Conservation (phyloP, 2,888 invertebrate species). For the Alloscopus bannaensis region DNA sequence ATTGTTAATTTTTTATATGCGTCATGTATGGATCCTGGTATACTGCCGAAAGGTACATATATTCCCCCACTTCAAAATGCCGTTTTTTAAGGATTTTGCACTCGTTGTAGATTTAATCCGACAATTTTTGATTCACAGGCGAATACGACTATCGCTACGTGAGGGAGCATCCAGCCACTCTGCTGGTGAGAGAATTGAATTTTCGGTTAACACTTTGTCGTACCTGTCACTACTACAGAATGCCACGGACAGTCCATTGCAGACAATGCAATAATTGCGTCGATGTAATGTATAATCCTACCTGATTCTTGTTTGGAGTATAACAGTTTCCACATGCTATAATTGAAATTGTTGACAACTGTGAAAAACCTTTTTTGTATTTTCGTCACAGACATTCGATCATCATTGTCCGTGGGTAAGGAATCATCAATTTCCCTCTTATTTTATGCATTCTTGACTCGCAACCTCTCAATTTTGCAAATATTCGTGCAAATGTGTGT, state of each 20-base stretch:
- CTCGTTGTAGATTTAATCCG: not conserved
- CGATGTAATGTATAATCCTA: conserved; percentile 20
- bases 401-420: conserved; percentile 50
- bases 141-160: not conserved
- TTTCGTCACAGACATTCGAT: conserved; percentile 32
- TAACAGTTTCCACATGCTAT: not conserved
- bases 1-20: conserved; percentile 31
- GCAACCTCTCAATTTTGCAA: no score
- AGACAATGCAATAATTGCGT: conserved; percentile 42
- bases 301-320: not conserved
- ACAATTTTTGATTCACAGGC: not conserved
- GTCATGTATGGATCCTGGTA: conserved; percentile 49
- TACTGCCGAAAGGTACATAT: conserved; percentile 39
- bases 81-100: no score
- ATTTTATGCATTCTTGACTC: no score
- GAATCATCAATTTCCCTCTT: no score
- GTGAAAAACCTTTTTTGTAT: not conserved
- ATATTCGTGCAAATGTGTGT: no score
- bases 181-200: conserved; percentile 10
- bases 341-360: conserved; percentile 9
- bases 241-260: conserved; percentile 48
- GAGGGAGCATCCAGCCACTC: conserved; percentile 1
- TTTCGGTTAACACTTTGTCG: conserved; percentile 23
- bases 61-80: no score
- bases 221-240: conserved; percentile 40